phyloP scores from a whole-genome alignment of 2,888 invertebrate genomes.

The Acheta domesticus region DNA sequence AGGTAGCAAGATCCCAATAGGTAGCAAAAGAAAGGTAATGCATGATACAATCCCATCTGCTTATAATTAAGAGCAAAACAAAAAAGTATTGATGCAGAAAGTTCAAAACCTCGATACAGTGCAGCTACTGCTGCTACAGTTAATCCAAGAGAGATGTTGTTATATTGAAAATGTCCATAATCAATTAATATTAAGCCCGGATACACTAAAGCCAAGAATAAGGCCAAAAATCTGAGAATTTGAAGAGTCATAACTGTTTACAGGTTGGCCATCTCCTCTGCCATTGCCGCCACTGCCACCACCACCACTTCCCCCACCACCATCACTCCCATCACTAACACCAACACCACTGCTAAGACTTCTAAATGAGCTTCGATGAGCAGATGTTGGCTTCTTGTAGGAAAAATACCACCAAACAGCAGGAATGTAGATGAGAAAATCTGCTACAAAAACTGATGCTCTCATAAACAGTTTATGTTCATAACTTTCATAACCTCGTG shows the following conservation, averaged over 20 bases:
- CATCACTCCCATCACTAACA: background rate
- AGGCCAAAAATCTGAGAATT: slow-evolving; percentile 31
- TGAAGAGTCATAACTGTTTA: background rate
- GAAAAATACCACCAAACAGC: slow-evolving; percentile 50
- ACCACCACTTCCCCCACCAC: background rate
- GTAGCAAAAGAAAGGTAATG: slow-evolving; percentile 91
- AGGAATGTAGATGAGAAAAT: slow-evolving; percentile 76
- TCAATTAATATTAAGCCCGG: slow-evolving; percentile 93
- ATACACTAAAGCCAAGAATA: slow-evolving; percentile 64
- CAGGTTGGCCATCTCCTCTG: background rate
- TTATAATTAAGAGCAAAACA: slow-evolving; percentile 92
- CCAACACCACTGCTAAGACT: background rate
- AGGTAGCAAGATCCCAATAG: slow-evolving; percentile 67
- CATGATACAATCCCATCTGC: slow-evolving; percentile 98
- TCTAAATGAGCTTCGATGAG: background rate
- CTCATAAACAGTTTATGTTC: slow-evolving; percentile 93
- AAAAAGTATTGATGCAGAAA: slow-evolving; percentile 72
- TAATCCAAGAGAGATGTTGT: slow-evolving; percentile 89
- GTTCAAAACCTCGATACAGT: slow-evolving; percentile 57
- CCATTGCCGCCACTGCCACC: background rate
- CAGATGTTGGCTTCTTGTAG: slow-evolving; percentile 3
- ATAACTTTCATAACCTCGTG: slow-evolving; percentile 80
- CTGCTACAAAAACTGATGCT: slow-evolving; percentile 75
- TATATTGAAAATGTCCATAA: slow-evolving; percentile 99
- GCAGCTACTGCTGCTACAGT: slow-evolving; percentile 70